Evolutionary conservation across 2,797 vertebrate species (phyloP).

Genomic region (Acipenser oxyrinchus): DNA sequence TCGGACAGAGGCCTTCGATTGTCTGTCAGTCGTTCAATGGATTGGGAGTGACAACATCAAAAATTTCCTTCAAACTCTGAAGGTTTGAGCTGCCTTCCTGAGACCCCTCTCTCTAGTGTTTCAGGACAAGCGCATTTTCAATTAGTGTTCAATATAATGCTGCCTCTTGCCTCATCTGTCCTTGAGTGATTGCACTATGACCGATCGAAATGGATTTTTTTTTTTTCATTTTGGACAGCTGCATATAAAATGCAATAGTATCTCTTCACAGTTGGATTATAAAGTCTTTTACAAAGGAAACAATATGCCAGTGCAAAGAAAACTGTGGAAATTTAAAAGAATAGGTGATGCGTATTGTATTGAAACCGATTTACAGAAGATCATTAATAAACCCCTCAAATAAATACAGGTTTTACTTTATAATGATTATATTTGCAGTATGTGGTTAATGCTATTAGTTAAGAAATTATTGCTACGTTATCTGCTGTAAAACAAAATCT

Average conservation of each 20-base stretch:
- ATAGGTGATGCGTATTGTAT: too few relatives aligned
- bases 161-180: conserved; percentile 53
- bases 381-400: too few relatives aligned
- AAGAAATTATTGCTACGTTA: too few relatives aligned
- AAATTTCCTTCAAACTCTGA: conserved; percentile 69
- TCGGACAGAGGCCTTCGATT: conserved; percentile 80
- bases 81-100: conserved; percentile 59
- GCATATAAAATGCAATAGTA: conserved; percentile 5
- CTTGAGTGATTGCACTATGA: conserved; percentile 60
- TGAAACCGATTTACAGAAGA: too few relatives aligned
- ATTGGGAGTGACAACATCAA: conserved; percentile 96
- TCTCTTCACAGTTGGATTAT: not conserved
- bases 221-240: conserved; percentile 1
- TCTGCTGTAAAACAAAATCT: too few relatives aligned
- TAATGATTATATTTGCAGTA: too few relatives aligned
- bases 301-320: too few relatives aligned
- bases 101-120: conserved; percentile 56
- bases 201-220: conserved; percentile 50
- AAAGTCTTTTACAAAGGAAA: too few relatives aligned
- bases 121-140: conserved; percentile 66
- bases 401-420: too few relatives aligned
- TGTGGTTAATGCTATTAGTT: too few relatives aligned
- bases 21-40: conserved; percentile 79
- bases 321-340: too few relatives aligned
- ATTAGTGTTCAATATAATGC: conserved; percentile 59